Conservation (phyloP, 1,140 invertebrate genomes). For the Neocloeon triangulifer region DNA sequence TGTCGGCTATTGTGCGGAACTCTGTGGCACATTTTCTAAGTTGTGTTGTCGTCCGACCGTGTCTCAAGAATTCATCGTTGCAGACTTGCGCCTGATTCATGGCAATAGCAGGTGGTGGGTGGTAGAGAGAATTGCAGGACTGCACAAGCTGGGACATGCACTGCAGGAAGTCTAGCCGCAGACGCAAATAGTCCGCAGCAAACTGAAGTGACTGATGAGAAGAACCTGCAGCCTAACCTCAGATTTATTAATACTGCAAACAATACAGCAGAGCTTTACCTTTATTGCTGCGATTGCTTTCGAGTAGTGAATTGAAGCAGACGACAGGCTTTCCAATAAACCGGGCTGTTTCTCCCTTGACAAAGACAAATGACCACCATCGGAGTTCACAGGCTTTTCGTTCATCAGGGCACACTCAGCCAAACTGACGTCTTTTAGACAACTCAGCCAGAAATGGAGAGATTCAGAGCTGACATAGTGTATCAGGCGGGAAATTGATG, state of each 20-base stretch:
- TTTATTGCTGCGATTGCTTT: conserved; percentile 46
- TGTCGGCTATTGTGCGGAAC: conserved; percentile 45
- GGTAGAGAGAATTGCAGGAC: conserved; percentile 59
- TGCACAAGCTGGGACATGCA: conserved; percentile 49
- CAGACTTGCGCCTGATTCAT: conserved; percentile 50
- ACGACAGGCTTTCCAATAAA: conserved; percentile 31
- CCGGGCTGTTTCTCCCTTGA: conserved; percentile 12
- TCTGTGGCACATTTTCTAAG: conserved; percentile 53
- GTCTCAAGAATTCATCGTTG: conserved; percentile 59
- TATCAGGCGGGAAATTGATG: conserved; percentile 38
- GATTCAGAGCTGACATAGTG: conserved; percentile 69
- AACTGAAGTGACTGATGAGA: conserved; percentile 43
- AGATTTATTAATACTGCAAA: conserved; percentile 1
- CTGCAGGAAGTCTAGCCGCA: conserved; percentile 53
- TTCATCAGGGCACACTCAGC: conserved; percentile 31
- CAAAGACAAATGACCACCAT: no score
- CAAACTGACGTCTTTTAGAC: conserved; percentile 42
- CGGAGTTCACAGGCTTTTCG: conserved; percentile 12
- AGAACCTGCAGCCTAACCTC: conserved; percentile 33
- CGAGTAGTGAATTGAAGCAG: conserved; percentile 31
- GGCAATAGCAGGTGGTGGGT: conserved; percentile 79
- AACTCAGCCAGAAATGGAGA: conserved; percentile 72
- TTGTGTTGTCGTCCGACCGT: conserved; percentile 61
- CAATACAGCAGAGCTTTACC: conserved; percentile 18
- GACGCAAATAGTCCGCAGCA: conserved; percentile 51